These are phyloP conservation scores for Meloidogyne chitwoodi DNA, from an alignment of 1,140 invertebrate species.

Conservation along the genomic window DNA sequence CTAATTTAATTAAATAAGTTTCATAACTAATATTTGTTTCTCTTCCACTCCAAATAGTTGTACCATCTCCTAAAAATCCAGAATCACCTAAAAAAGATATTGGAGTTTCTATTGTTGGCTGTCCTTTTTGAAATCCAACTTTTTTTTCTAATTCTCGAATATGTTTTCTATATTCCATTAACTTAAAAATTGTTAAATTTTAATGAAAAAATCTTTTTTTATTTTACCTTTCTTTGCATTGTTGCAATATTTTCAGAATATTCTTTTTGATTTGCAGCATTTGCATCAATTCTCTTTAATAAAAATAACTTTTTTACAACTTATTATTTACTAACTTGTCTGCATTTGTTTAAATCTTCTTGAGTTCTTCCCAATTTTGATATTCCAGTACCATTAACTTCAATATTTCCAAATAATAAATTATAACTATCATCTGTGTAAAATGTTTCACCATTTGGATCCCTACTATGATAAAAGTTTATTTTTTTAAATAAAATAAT, in stretches of 20 bases:
- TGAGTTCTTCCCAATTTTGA: conserved; percentile 57
- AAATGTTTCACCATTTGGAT: conserved; percentile 52
- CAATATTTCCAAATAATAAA: conserved; percentile 51
- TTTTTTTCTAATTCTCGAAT: conserved; percentile 55
- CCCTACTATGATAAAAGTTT: conserved; percentile 29
- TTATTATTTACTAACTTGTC: conserved; percentile 11
- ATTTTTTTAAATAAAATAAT: not conserved
- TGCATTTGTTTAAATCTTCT: conserved; percentile 57
- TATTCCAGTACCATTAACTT: conserved; percentile 26
- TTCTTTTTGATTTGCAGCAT: conserved; percentile 56
- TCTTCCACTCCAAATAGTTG: not conserved
- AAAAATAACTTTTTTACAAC: not conserved
- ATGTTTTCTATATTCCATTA: conserved; percentile 56
- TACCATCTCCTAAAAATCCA: conserved; percentile 39
- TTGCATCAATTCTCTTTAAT: conserved; percentile 53
- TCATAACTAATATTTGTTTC: conserved; percentile 58
- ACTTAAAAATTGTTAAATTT: conserved; percentile 30
- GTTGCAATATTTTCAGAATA: conserved; percentile 55
- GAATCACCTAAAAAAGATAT: conserved; percentile 52
- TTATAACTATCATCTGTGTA: conserved; percentile 38
- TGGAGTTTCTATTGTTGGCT: conserved; percentile 19
- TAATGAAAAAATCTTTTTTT: not conserved
- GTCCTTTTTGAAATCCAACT: conserved; percentile 32
- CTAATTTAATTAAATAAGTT: conserved; percentile 43
- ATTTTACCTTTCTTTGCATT: conserved; percentile 55